These are phyloP conservation scores for Pheosia gnoma DNA, from an alignment of 2,888 invertebrate species.

Conservation along the genomic window DNA sequence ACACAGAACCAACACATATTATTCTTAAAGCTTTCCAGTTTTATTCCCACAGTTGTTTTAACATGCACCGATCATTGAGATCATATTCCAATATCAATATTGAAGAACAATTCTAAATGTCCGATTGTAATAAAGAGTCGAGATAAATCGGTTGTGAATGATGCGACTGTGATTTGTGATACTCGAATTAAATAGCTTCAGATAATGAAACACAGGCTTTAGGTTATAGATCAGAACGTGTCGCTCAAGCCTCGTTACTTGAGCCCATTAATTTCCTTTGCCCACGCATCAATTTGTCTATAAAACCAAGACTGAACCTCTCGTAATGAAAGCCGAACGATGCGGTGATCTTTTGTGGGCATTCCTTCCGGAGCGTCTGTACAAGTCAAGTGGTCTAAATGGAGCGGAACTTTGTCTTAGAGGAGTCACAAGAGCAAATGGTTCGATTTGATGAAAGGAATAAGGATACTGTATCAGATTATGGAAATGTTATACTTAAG, in stretches of 20 bases:
- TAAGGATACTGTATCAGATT: constrained; percentile 23
- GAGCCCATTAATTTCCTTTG: constrained; percentile 38
- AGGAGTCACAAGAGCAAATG: constrained; percentile 31
- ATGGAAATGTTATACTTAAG: no score
- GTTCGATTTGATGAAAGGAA: constrained; percentile 31
- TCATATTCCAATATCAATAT: constrained; percentile 42
- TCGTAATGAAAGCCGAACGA: constrained; percentile 36
- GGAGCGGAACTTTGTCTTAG: constrained; percentile 14
- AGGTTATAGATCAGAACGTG: constrained; percentile 18
- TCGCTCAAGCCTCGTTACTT: constrained; percentile 33
- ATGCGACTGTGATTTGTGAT: constrained; percentile 24
- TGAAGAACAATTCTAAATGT: constrained; percentile 24
- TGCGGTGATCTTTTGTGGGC: constrained; percentile 39
- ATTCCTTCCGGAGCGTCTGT: constrained; percentile 24
- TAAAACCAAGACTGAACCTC: constrained; percentile 34
- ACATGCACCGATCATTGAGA: constrained; percentile 43
- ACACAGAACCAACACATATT: constrained; percentile 61
- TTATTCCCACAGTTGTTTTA: constrained; percentile 59
- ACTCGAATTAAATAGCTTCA: constrained; percentile 14
- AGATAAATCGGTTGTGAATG: constrained; percentile 27
- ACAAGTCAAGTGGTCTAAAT: constrained; percentile 33
- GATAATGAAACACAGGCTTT: constrained; percentile 22
- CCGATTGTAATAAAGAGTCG: constrained; percentile 25
- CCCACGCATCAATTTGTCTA: constrained; percentile 46
- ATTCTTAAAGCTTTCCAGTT: constrained; percentile 62